A percentile compares a stretch with the other conserved stretches of the same genome.
Evolutionary conservation across 2,797 vertebrate species (phyloP).

Genomic region (Leptoclinus maculatus): DNA sequence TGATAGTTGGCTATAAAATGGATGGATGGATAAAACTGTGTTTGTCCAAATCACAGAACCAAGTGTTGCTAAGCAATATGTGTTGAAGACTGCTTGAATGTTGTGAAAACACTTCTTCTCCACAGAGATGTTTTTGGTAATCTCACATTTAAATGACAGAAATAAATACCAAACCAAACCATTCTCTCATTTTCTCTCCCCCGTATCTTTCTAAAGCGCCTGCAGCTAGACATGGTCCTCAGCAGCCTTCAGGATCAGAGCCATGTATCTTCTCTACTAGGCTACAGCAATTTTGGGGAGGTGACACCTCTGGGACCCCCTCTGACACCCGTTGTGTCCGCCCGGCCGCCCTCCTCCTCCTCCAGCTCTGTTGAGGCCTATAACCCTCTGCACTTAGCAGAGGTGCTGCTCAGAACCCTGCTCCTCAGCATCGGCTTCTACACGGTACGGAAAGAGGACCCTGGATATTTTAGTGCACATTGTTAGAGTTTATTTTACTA

Average conservation of each 20-base stretch:
- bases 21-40: constrained; percentile 11
- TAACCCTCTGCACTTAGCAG: constrained; percentile 85
- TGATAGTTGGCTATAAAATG: constrained; percentile 18
- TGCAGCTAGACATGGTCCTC: constrained; percentile 89
- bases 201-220: constrained; percentile 73
- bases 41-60: constrained; percentile 12
- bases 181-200: constrained; percentile 2
- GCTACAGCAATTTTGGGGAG: constrained; percentile 86
- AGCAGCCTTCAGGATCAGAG: constrained; percentile 89
- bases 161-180: background rate
- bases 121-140: background rate
- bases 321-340: constrained; percentile 64
- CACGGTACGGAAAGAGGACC: constrained; percentile 75
- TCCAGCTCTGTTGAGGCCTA: constrained; percentile 74
- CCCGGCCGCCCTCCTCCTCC: constrained; percentile 62
- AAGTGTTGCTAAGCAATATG: constrained; percentile 49
- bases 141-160: constrained; percentile 1
- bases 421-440: constrained; percentile 87
- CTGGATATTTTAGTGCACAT: background rate
- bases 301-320: constrained; percentile 71
- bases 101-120: constrained; percentile 33
- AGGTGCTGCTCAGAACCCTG: constrained; percentile 86
- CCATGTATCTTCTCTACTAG: constrained; percentile 86
- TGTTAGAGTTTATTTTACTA: background rate
- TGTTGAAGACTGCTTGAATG: constrained; percentile 30